Percentiles rank a stretch among this genome's conserved stretches.
phyloP scores from a whole-genome alignment of 2,888 invertebrate genomes.

The Micropterix aruncella region DNA sequence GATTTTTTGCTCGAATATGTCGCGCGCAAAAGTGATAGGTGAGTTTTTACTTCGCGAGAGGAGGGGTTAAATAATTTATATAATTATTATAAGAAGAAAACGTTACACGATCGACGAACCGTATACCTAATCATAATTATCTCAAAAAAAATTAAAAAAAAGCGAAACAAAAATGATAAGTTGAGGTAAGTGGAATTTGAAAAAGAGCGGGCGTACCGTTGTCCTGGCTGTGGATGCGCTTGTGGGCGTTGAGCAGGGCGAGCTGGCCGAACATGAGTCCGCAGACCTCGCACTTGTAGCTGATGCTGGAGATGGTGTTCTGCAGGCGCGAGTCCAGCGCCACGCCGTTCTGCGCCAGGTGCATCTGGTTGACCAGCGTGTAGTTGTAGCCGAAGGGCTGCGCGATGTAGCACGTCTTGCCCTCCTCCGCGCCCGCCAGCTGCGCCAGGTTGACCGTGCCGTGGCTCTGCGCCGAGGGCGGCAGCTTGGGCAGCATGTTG shows the following conservation, averaged over 20 bases:
- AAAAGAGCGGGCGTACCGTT: no score
- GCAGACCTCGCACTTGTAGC: constrained; percentile 80
- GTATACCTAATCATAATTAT: no score
- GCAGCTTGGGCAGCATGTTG: constrained; percentile 52
- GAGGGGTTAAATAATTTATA: no score
- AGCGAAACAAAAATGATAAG: no score
- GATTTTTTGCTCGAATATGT: no score
- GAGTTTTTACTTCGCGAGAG: no score
- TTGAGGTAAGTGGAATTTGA: no score
- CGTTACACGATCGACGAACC: no score
- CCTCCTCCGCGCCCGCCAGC: constrained; percentile 37
- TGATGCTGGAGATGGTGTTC: constrained; percentile 66
- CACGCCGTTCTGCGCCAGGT: constrained; percentile 49
- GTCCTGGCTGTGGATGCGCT: constrained; percentile 60
- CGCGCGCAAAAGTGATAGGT: no score
- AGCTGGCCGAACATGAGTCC: constrained; percentile 76
- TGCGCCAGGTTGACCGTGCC: constrained; percentile 57
- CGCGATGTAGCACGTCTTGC: constrained; percentile 61
- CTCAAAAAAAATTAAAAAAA: no score
- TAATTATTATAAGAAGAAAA: no score
- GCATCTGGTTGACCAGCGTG: constrained; percentile 77
- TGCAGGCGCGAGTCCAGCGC: constrained; percentile 23
- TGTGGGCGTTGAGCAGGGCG: constrained; percentile 72
- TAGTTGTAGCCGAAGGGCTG: constrained; percentile 70
- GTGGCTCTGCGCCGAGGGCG: constrained; percentile 28